A percentile compares a stretch with the other conserved stretches of the same genome.
These are phyloP conservation scores for Cerceris ruficornis DNA, from an alignment of 2,888 invertebrate genomes.

Conservation along the genomic window DNA sequence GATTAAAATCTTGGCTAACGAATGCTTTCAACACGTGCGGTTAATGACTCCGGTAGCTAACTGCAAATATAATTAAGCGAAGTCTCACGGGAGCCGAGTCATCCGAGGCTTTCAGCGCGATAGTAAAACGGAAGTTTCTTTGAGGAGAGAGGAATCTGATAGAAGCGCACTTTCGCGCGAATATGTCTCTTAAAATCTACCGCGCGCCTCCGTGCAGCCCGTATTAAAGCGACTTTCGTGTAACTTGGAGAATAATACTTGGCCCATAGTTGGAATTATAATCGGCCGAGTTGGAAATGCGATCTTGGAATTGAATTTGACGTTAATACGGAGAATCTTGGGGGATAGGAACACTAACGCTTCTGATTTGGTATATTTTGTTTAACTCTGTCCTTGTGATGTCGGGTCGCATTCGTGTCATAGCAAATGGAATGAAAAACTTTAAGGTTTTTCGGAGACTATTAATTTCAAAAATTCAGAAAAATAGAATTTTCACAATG, in stretches of 20 bases:
- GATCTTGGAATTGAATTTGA: background rate
- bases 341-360: too few species aligned
- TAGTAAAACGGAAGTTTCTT: slow-evolving; percentile 41
- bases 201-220: background rate
- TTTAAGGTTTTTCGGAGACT: too few species aligned
- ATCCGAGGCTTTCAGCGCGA: slow-evolving; percentile 34
- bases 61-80: slow-evolving; percentile 44
- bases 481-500: too few species aligned
- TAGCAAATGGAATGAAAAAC: too few species aligned
- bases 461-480: too few species aligned
- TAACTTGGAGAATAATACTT: background rate
- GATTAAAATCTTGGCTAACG: slow-evolving; percentile 12
- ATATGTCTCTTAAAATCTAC: background rate
- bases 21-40: slow-evolving; percentile 40
- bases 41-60: slow-evolving; percentile 52
- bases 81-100: slow-evolving; percentile 33
- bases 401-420: too few species aligned
- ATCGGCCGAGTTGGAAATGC: background rate
- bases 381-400: too few species aligned
- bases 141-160: slow-evolving; percentile 29
- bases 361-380: too few species aligned
- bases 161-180: background rate
- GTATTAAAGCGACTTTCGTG: background rate
- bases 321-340: too few species aligned
- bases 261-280: background rate